These are phyloP conservation scores for Nyctibius grandis DNA, from an alignment of 2,797 vertebrate genomes.

Conservation along the genomic window DNA sequence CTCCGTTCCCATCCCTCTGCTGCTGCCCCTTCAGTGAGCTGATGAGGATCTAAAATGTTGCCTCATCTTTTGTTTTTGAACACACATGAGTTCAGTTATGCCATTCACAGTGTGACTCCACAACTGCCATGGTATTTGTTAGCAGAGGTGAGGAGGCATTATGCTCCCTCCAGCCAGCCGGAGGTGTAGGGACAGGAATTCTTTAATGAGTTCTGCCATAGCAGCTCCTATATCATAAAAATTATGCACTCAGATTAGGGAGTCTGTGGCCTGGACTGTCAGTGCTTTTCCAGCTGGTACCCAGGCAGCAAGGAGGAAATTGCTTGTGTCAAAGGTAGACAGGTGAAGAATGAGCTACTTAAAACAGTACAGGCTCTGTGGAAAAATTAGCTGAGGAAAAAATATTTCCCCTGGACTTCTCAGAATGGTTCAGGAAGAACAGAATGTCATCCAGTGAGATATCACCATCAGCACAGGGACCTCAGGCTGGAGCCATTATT, in stretches of 20 bases:
- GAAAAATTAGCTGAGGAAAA: constrained; percentile 27
- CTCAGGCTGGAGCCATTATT: background rate
- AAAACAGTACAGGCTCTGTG: background rate
- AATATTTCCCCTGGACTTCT: constrained; percentile 27
- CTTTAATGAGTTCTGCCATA: background rate
- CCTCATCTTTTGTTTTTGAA: background rate
- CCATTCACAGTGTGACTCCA: background rate
- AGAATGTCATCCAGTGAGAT: background rate
- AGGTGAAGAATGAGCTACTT: constrained; percentile 51
- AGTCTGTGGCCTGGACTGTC: constrained; percentile 1
- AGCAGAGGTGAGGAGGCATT: background rate
- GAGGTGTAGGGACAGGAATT: background rate
- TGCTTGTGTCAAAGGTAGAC: constrained; percentile 33
- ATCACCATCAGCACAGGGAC: background rate
- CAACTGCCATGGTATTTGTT: background rate
- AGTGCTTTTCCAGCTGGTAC: background rate
- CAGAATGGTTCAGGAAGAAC: background rate
- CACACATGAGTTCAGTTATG: background rate
- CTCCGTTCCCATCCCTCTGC: accelerated
- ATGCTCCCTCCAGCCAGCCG: background rate
- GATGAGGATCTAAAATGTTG: background rate
- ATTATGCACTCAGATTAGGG: background rate
- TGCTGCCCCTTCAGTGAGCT: background rate
- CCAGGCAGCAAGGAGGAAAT: constrained; percentile 33
- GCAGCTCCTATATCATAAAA: background rate